phyloP scores from a whole-genome alignment of 2,888 invertebrate genomes.

The Belgica antarctica region DNA sequence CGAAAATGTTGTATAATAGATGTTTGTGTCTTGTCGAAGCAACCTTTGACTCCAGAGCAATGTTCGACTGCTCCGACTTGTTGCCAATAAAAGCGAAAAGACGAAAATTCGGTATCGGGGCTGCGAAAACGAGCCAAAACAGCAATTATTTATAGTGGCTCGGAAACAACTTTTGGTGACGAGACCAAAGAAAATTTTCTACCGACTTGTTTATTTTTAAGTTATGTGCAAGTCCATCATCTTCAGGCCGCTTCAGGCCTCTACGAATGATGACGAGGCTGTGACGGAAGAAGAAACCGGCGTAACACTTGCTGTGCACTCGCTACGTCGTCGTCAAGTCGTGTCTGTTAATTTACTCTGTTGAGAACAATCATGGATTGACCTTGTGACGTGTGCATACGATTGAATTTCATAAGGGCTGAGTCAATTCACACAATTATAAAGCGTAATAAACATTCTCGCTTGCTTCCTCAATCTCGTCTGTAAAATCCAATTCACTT shows the following conservation, averaged over 20 bases:
- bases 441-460: too few species aligned
- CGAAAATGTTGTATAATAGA: constrained; percentile 11
- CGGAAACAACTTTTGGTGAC: neutral
- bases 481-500: too few species aligned
- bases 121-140: too few species aligned
- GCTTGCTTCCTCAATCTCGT: too few species aligned
- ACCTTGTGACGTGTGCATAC: neutral
- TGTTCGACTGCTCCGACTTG: neutral
- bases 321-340: too few species aligned
- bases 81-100: too few species aligned
- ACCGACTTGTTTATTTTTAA: constrained; percentile 19
- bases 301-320: neutral
- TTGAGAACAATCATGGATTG: neutral
- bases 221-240: neutral
- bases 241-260: neutral
- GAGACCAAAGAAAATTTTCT: neutral
- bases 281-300: neutral
- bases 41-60: neutral
- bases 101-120: too few species aligned
- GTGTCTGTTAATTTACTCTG: too few species aligned
- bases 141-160: neutral
- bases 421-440: too few species aligned
- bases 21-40: neutral
- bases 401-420: neutral
- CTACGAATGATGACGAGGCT: neutral